These are phyloP conservation scores for Pogoniulus pusillus DNA, from an alignment of 2,797 vertebrate genomes.

Conservation along the genomic window DNA sequence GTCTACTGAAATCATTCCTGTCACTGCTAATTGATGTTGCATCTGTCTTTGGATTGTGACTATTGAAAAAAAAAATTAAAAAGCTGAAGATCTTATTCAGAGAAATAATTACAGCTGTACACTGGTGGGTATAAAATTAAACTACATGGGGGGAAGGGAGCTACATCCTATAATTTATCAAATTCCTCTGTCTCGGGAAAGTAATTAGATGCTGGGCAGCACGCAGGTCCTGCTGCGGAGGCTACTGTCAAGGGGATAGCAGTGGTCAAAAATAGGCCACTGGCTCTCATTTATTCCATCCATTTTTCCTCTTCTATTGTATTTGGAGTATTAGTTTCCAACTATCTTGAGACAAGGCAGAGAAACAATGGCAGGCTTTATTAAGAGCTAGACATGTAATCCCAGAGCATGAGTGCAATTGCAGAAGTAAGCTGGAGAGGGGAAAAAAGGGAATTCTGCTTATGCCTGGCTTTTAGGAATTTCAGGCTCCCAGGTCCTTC, in stretches of 20 bases:
- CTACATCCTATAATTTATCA: constrained; percentile 51
- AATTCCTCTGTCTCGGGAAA: constrained; percentile 14
- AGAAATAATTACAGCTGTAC: constrained; percentile 65
- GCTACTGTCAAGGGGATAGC: constrained; percentile 46
- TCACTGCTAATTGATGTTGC: constrained; percentile 65
- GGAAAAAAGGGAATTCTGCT: constrained; percentile 11
- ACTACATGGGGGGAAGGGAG: constrained; percentile 39
- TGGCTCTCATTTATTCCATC: constrained; percentile 49
- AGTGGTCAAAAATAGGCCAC: constrained; percentile 30
- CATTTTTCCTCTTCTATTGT: constrained; percentile 40
- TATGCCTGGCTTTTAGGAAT: constrained; percentile 7
- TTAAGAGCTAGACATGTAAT: constrained; percentile 15
- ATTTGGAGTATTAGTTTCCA: constrained; percentile 50
- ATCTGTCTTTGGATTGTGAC: constrained; percentile 61
- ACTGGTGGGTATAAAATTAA: constrained; percentile 46
- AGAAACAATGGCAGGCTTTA: constrained; percentile 41
- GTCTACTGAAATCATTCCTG: constrained; percentile 61
- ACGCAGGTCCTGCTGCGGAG: background rate
- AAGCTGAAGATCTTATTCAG: constrained; percentile 51
- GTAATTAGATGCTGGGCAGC: constrained; percentile 41
- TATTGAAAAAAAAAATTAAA: background rate
- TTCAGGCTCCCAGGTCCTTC: constrained; percentile 37
- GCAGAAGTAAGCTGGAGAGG: constrained; percentile 9
- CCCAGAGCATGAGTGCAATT: background rate
- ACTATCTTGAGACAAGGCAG: constrained; percentile 27